phyloP scores from a whole-genome alignment of 2,113 vertebrate genomes.

The Labeo catla region DNA sequence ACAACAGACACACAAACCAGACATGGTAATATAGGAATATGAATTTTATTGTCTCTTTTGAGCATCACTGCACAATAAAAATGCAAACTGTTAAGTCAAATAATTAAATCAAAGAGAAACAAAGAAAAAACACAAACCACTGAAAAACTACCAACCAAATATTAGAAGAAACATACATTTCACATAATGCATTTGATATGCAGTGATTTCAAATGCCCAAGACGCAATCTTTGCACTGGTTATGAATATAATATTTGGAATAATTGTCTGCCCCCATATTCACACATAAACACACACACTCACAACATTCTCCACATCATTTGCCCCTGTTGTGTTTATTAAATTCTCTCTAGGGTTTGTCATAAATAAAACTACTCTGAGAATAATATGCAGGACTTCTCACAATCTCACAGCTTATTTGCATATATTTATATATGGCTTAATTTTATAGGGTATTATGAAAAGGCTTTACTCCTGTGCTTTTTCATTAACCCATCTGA shows the following conservation, averaged over 20 bases:
- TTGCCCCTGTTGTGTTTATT: not conserved
- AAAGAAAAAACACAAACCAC: not conserved
- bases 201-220: not conserved
- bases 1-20: not conserved
- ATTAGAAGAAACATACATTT: not conserved
- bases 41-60: not conserved
- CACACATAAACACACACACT: not conserved
- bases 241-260: not conserved
- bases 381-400: constrained; percentile 13
- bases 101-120: not conserved
- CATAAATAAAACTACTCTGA: not conserved
- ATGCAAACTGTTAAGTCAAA: not conserved
- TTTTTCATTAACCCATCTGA: constrained; percentile 48
- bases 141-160: not conserved
- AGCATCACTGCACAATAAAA: constrained; percentile 3
- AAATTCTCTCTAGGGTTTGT: not conserved
- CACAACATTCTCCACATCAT: not conserved
- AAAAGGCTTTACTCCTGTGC: not conserved
- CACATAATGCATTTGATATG: not conserved
- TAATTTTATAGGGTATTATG: not conserved
- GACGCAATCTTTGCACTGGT: not conserved
- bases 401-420: constrained; percentile 19
- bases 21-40: not conserved
- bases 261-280: not conserved
- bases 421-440: constrained; percentile 6